Evolutionary conservation across 2,797 vertebrate species (phyloP).

Genomic region (Myotis planiceps): DNA sequence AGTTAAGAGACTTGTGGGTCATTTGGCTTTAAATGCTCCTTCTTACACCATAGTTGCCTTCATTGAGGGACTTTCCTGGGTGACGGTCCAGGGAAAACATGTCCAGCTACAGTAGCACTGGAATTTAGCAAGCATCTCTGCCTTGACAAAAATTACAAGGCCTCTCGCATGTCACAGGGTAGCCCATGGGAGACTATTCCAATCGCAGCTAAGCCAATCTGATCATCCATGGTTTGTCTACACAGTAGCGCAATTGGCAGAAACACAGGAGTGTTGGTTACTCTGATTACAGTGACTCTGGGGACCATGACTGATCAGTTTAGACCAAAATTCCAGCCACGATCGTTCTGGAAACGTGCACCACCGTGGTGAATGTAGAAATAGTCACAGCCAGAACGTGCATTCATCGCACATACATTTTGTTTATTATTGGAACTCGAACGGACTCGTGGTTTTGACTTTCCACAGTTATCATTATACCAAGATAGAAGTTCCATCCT

Average conservation of each 20-base stretch:
- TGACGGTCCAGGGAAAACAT: background rate
- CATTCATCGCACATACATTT: constrained; percentile 13
- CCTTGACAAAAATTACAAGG: background rate
- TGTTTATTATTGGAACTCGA: constrained; percentile 23
- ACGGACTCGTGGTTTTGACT: constrained; percentile 21
- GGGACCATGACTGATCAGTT: constrained; percentile 77
- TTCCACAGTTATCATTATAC: background rate
- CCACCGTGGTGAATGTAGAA: constrained; percentile 29
- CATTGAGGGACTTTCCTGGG: background rate
- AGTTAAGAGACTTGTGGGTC: background rate
- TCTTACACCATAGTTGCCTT: background rate
- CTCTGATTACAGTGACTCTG: constrained; percentile 70
- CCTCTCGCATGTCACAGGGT: constrained; percentile 19
- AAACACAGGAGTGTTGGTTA: constrained; percentile 64
- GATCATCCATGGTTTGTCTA: constrained; percentile 71
- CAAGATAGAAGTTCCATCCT: background rate
- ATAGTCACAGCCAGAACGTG: constrained; percentile 44
- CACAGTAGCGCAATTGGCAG: constrained; percentile 76
- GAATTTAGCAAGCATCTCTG: background rate
- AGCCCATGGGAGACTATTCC: constrained; percentile 53
- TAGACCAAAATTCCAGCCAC: constrained; percentile 71
- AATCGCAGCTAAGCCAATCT: constrained; percentile 57
- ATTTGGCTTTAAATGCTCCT: background rate
- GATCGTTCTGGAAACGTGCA: constrained; percentile 62
- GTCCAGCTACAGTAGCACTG: background rate